Conservation (phyloP, 2,888 invertebrate species). For the Agrilus biguttatus region DNA sequence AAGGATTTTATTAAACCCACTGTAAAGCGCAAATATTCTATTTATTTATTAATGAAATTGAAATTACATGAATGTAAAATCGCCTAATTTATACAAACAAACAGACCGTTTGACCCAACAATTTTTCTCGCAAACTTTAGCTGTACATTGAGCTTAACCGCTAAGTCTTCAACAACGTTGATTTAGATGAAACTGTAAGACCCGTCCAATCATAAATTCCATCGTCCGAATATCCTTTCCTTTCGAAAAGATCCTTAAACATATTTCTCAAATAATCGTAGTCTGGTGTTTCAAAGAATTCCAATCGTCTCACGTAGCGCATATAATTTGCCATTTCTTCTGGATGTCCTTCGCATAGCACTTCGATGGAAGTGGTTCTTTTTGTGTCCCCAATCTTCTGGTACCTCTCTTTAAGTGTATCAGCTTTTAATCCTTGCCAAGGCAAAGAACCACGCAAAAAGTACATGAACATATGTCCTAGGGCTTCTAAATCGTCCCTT, state of each 20-base stretch:
- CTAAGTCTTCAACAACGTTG: too few species aligned
- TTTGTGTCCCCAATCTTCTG: constrained; percentile 99
- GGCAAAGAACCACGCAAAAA: constrained; percentile 98
- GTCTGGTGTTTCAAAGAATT: constrained; percentile 99
- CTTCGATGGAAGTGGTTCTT: constrained; percentile 95
- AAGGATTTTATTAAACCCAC: too few species aligned
- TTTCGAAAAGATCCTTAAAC: constrained; percentile 84
- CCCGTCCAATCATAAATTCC: constrained; percentile 94
- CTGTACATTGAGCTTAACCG: too few species aligned
- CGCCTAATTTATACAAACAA: too few species aligned
- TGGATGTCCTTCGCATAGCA: constrained; percentile 70
- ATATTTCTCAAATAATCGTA: constrained; percentile 95
- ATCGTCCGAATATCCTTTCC: constrained; percentile 76
- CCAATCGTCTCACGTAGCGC: constrained; percentile 89
- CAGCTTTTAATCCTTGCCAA: constrained; percentile 99
- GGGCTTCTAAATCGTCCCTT: constrained; percentile 96
- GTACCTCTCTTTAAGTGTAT: constrained; percentile 98
- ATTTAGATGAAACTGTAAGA: constrained; percentile 8
- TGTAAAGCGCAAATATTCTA: too few species aligned
- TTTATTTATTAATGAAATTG: too few species aligned
- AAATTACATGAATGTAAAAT: too few species aligned
- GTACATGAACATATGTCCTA: constrained; percentile 99
- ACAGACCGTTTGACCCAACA: too few species aligned
- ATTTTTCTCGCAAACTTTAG: too few species aligned
- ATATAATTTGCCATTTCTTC: constrained; percentile 97